phyloP scores from a whole-genome alignment of 2,113 vertebrate genomes.

The Boulengeromyrus knoepffleri region DNA sequence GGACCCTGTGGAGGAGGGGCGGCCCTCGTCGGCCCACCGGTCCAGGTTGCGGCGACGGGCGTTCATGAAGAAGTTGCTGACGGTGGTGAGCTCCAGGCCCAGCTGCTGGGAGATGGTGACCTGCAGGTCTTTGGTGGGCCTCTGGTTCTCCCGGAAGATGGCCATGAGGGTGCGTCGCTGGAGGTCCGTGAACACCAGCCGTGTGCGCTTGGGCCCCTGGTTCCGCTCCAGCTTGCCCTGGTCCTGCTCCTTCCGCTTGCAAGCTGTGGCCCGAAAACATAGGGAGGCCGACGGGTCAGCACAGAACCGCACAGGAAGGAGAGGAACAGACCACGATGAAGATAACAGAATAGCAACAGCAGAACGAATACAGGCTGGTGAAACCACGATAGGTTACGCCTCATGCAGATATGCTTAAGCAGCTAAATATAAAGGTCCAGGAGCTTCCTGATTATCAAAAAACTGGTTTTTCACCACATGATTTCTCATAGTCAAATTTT shows the following conservation, averaged over 20 bases:
- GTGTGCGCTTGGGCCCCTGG: conserved; percentile 71
- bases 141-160: conserved; percentile 72
- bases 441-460: not conserved
- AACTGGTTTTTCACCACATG: too few species aligned
- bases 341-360: not conserved
- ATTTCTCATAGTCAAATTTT: not conserved
- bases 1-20: conserved; percentile 65
- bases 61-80: conserved; percentile 85
- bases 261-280: conserved; percentile 42
- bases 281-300: conserved; percentile 9
- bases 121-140: conserved; percentile 72
- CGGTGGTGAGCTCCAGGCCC: conserved; percentile 73
- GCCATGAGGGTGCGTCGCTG: conserved; percentile 68
- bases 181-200: conserved; percentile 76
- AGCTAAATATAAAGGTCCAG: not conserved
- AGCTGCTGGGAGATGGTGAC: conserved; percentile 76
- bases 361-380: not conserved
- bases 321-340: not conserved
- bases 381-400: not conserved
- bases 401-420: not conserved
- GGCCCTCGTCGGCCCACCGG: conserved; percentile 72
- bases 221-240: conserved; percentile 66
- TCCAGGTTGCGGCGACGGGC: conserved; percentile 73
- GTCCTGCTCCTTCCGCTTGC: conserved; percentile 67
- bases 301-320: not conserved